phyloP scores from a whole-genome alignment of 2,797 vertebrate genomes.

The Taeniopygia guttata region DNA sequence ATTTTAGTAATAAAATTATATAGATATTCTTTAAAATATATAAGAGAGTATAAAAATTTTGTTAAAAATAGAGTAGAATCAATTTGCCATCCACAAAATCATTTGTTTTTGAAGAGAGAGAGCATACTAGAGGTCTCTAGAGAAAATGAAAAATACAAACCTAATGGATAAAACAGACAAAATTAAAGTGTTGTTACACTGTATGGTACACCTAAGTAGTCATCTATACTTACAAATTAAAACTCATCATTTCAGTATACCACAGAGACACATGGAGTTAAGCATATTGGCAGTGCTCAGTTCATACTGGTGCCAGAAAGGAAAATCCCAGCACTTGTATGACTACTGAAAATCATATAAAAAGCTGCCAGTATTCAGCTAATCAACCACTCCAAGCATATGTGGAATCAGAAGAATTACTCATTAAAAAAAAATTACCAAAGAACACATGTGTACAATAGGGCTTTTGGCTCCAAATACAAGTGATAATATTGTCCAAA shows the following conservation, averaged over 20 bases:
- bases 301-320: neutral
- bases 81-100: neutral
- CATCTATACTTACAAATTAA: neutral
- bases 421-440: neutral
- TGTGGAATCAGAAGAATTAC: neutral
- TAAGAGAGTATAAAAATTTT: neutral
- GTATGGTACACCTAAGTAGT: neutral
- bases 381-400: neutral
- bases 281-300: neutral
- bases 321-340: neutral
- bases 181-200: neutral
- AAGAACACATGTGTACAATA: neutral
- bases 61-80: neutral
- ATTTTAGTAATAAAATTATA: neutral
- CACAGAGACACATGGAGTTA: neutral
- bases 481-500: neutral
- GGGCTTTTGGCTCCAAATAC: neutral
- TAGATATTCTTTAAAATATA: neutral
- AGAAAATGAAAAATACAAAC: neutral
- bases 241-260: neutral
- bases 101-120: neutral
- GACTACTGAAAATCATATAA: neutral
- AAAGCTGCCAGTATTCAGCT: neutral
- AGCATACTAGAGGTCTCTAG: neutral
- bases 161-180: neutral